Base-by-base conservation (phyloP, 92 coral and sea anemone species). In the Epizoanthus fatuus region DNA sequence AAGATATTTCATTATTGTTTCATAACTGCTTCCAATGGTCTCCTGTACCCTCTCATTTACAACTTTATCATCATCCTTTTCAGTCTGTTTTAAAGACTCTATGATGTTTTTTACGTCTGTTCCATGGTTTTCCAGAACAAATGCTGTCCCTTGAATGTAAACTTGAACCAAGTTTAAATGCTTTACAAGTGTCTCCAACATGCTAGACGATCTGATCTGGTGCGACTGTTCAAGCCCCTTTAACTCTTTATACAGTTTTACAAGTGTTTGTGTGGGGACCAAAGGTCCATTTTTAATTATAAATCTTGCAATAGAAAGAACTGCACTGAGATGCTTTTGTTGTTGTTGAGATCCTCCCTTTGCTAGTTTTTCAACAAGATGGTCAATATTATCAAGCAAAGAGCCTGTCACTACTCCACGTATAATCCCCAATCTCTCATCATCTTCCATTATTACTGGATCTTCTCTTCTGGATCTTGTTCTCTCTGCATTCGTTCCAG, bases 131-230 rank as follows among this genome's bases (percentile, higher is more conserved):
- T 84, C 88, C 17, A 74, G 3, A 45, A 84, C 32, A 74, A 20
- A 74, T 11, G 39, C 88, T 39, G 58, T 73, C 38, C 82, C 88
- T 45, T 74, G 22, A 11, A 84, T 56, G 25, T 74, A 84, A 11
- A 73, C 59, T 39, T 84, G 88, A 17, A 35, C 88, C 44, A 83
- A 75, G 44, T 83, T 83, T 37, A 83, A 71, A 55, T 83, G 87
- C 20, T 70, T 69, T 7, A 52, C 51, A 35, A n/a, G 51, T 4
- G 51, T 45, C 51, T 45, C 51, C 51, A 71, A 54, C 63, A 52
- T 35, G 32, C 64, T 47, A 16, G 76, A 81, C 40, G 74, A 81
- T 45, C 71, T 60, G 35, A 81, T n/a, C 7, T 62, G 25, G 0
- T 16, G 7, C 9, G 79, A 66, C 8, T 25, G 16, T 22, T 81